These are phyloP conservation scores for Spodoptera exigua DNA, from an alignment of 2,888 invertebrate species.

Conservation along the genomic window DNA sequence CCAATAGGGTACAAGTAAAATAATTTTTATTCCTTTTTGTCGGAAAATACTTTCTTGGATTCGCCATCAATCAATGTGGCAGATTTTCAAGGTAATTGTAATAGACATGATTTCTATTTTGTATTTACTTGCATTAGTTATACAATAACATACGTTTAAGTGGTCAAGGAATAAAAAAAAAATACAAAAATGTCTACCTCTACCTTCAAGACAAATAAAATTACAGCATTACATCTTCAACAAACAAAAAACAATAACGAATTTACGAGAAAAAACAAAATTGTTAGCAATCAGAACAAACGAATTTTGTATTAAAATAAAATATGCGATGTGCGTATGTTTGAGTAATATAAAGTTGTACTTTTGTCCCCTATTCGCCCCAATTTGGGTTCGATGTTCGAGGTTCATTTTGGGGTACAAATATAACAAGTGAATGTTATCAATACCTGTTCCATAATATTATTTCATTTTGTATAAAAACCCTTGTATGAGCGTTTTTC, in stretches of 20 bases:
- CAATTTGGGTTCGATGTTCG: conserved; percentile 39
- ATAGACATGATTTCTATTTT: too few species aligned
- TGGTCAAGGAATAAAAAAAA: too few species aligned
- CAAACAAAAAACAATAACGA: conserved; percentile 16
- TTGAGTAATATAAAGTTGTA: conserved; percentile 45
- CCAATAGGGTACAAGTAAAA: too few species aligned
- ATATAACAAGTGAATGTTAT: conserved; percentile 6
- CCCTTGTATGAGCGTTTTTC: conserved; percentile 19
- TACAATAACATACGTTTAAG: too few species aligned
- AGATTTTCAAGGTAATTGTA: too few species aligned
- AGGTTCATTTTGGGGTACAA: conserved; percentile 19
- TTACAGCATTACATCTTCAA: too few species aligned
- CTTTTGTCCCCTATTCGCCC: conserved; percentile 2
- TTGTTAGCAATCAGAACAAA: conserved; percentile 43
- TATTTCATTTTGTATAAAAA: conserved; percentile 31
- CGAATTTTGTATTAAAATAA: conserved; percentile 36
- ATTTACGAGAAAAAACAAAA: conserved; percentile 17
- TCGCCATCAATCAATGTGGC: too few species aligned
- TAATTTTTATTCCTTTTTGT: too few species aligned
- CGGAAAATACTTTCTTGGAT: too few species aligned
- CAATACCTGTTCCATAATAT: conserved; percentile 12
- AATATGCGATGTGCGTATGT: conserved; percentile 42
- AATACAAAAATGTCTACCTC: too few species aligned
- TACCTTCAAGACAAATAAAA: too few species aligned
- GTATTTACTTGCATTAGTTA: too few species aligned